Percentiles rank a stretch among this genome's conserved stretches.
These are phyloP conservation scores for Synodontis membranacea DNA, from an alignment of 2,113 vertebrate species.

Conservation along the genomic window DNA sequence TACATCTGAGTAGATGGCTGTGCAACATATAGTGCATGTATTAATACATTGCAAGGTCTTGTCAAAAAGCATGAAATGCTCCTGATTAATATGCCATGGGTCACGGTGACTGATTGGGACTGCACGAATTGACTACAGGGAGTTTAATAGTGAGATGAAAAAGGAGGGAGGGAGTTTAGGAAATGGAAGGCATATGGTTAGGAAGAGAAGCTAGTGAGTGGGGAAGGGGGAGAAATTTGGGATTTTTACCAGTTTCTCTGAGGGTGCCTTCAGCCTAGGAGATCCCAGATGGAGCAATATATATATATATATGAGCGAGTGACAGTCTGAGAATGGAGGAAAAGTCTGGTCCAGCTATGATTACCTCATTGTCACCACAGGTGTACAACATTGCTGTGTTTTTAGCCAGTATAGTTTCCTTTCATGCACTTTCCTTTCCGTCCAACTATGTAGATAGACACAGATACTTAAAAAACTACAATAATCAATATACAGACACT, in stretches of 20 bases:
- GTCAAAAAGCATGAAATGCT: background rate
- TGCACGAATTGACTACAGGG: slow-evolving; percentile 14
- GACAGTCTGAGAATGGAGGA: slow-evolving; percentile 27
- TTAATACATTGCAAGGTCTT: background rate
- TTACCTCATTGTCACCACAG: slow-evolving; percentile 38
- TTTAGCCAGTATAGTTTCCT: background rate
- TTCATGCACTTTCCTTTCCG: background rate
- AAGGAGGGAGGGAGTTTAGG: background rate
- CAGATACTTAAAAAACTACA: background rate
- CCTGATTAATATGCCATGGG: background rate
- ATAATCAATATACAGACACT: background rate
- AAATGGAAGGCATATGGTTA: slow-evolving; percentile 20
- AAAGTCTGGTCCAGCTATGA: slow-evolving; percentile 24
- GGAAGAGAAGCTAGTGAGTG: background rate
- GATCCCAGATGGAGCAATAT: slow-evolving; percentile 12
- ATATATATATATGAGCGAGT: background rate
- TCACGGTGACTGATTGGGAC: background rate
- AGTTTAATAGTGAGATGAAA: background rate
- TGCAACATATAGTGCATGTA: background rate
- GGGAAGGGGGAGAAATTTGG: background rate
- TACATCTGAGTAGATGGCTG: background rate
- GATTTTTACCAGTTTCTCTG: slow-evolving; percentile 3
- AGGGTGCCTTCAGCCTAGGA: background rate
- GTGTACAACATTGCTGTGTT: slow-evolving; percentile 27
- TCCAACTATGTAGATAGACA: background rate